phyloP scores from a whole-genome alignment of 1,140 invertebrate species.

The Microplitis mediator region DNA sequence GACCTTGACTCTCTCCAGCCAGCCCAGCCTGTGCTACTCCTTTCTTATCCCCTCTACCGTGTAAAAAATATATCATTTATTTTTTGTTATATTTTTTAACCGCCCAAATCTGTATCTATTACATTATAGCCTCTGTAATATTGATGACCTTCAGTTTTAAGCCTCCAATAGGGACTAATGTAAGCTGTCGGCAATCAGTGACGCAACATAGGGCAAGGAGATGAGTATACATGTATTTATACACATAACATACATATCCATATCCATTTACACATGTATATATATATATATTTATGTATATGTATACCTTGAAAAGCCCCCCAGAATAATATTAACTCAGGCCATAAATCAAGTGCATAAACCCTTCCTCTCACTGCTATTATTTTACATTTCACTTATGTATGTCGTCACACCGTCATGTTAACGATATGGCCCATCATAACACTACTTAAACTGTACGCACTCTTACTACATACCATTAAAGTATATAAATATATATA shows the following conservation, averaged over 20 bases:
- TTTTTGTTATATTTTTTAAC: background rate
- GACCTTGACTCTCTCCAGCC: conserved; percentile 49
- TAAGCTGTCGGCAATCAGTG: background rate
- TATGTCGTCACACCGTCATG: too few relatives aligned
- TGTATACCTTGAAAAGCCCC: background rate
- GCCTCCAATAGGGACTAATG: conserved; percentile 6
- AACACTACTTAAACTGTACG: too few relatives aligned
- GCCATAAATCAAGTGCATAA: background rate
- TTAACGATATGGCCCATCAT: too few relatives aligned
- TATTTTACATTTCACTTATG: background rate
- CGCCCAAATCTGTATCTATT: background rate
- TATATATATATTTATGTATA: background rate
- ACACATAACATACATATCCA: too few relatives aligned
- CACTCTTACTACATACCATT: too few relatives aligned
- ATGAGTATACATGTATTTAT: too few relatives aligned
- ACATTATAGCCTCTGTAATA: too few relatives aligned
- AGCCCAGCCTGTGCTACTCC: background rate
- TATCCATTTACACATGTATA: background rate
- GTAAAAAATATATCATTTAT: background rate
- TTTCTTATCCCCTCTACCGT: background rate
- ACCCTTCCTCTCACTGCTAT: background rate
- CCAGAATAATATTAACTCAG: too few relatives aligned
- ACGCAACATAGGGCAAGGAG: background rate
- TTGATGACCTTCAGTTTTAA: conserved; percentile 5
- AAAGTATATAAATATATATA: too few relatives aligned